Evolutionary conservation across 2,888 invertebrate species (phyloP).

Genomic region (Spodoptera picta): DNA sequence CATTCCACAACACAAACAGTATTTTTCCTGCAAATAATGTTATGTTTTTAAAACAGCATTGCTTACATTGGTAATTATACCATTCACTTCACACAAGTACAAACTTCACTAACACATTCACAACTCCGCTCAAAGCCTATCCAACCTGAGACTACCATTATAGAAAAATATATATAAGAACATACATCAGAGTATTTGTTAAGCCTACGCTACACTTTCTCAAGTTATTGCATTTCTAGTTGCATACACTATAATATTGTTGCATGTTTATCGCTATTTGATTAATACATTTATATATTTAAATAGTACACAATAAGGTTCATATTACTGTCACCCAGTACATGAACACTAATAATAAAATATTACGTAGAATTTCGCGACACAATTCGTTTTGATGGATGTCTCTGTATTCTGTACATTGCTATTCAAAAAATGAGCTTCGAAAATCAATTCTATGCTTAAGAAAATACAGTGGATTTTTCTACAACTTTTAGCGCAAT

Average conservation of each 20-base stretch:
- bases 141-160: constrained; percentile 47
- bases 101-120: constrained; percentile 34
- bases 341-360: constrained; percentile 20
- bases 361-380: constrained; percentile 34
- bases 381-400: constrained; percentile 40
- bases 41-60: constrained; percentile 38
- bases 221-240: constrained; percentile 67
- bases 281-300: no score
- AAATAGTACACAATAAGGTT: no score
- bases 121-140: constrained; percentile 50
- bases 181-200: constrained; percentile 54
- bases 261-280: constrained; percentile 22
- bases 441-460: constrained; percentile 11
- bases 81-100: constrained; percentile 23
- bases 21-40: constrained; percentile 21
- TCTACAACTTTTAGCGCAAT: constrained; percentile 27
- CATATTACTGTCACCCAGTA: constrained; percentile 4
- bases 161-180: constrained; percentile 53
- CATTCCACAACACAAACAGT: constrained; percentile 20
- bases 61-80: constrained; percentile 21
- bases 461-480: constrained; percentile 9
- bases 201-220: constrained; percentile 46
- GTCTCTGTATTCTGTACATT: constrained; percentile 22
- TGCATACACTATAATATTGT: constrained; percentile 57
- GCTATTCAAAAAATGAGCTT: constrained; percentile 5